Evolutionary conservation across 2,888 invertebrate genomes (phyloP).

Genomic region (Xestia sexstrigata): DNA sequence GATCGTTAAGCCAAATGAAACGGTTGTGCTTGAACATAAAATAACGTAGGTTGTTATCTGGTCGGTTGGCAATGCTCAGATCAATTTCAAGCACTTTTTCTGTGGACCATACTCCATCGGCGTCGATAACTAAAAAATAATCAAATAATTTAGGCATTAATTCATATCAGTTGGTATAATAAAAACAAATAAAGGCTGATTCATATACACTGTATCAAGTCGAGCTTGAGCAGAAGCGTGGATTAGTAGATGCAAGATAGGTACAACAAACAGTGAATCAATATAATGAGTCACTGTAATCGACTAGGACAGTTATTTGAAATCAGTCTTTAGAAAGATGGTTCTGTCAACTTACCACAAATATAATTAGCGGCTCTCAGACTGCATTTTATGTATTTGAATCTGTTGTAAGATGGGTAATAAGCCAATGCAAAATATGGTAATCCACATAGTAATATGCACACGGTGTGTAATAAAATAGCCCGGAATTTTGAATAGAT

Average conservation of each 20-base stretch:
- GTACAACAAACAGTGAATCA: constrained; percentile 3
- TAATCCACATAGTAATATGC: constrained; percentile 88
- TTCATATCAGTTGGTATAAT: constrained; percentile 11
- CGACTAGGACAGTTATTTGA: not conserved
- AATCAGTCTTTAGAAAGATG: constrained; percentile 8
- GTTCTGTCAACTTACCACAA: constrained; percentile 84
- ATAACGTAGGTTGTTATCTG: constrained; percentile 86
- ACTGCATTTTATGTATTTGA: constrained; percentile 90
- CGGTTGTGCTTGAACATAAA: constrained; percentile 90
- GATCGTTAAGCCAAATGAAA: constrained; percentile 90
- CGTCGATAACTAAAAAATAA: constrained; percentile 85
- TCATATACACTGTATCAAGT: constrained; percentile 12
- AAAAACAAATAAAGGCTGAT: constrained; percentile 27
- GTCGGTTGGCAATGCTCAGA: constrained; percentile 84
- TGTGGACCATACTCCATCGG: constrained; percentile 84
- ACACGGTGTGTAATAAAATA: constrained; percentile 87
- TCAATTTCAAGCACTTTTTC: constrained; percentile 84
- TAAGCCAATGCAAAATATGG: constrained; percentile 91
- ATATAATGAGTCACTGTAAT: constrained; percentile 3
- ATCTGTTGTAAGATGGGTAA: constrained; percentile 89
- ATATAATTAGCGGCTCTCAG: constrained; percentile 90
- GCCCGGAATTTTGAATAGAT: constrained; percentile 84
- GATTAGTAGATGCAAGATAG: constrained; percentile 5
- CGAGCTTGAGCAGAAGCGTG: not conserved
- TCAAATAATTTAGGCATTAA: constrained; percentile 11